Conservation (phyloP, 2,888 invertebrate species). For the Nomada ferruginata region DNA sequence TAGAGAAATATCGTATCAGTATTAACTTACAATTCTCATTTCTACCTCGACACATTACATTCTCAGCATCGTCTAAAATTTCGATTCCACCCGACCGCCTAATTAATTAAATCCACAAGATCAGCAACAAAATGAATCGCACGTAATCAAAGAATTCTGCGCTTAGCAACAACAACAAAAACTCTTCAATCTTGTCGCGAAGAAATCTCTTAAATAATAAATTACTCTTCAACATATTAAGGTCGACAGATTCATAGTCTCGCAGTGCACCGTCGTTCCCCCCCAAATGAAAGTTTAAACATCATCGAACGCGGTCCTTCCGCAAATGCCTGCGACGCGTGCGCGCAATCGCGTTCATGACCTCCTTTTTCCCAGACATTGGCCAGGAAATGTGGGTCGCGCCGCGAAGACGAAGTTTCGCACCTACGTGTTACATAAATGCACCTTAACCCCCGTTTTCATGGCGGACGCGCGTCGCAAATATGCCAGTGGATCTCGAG, state of each 20-base stretch:
- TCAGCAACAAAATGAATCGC: too few relatives aligned
- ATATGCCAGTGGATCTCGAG: slow-evolving; percentile 30
- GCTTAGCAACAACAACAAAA: too few relatives aligned
- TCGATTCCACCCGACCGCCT: too few relatives aligned
- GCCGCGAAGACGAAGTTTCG: slow-evolving; percentile 56
- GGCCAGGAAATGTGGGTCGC: slow-evolving; percentile 69
- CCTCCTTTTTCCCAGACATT: slow-evolving; percentile 40
- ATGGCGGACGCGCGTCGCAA: slow-evolving; percentile 47
- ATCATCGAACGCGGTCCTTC: slow-evolving; percentile 13
- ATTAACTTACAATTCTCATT: too few relatives aligned
- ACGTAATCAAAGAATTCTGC: too few relatives aligned
- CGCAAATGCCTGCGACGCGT: slow-evolving; percentile 23
- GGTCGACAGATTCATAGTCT: background rate
- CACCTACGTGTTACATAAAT: slow-evolving; percentile 55
- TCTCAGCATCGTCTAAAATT: too few relatives aligned
- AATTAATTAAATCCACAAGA: too few relatives aligned
- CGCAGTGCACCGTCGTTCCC: background rate
- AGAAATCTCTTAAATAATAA: background rate
- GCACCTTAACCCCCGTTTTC: slow-evolving; percentile 53
- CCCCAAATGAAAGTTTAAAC: slow-evolving; percentile 24
- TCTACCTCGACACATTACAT: too few relatives aligned
- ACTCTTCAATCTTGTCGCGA: background rate
- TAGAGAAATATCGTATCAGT: too few relatives aligned
- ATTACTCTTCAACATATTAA: background rate
- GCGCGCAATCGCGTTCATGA: slow-evolving; percentile 38